Base-by-base conservation (phyloP, 2,888 invertebrate species). In the Thelaira solivaga region DNA sequence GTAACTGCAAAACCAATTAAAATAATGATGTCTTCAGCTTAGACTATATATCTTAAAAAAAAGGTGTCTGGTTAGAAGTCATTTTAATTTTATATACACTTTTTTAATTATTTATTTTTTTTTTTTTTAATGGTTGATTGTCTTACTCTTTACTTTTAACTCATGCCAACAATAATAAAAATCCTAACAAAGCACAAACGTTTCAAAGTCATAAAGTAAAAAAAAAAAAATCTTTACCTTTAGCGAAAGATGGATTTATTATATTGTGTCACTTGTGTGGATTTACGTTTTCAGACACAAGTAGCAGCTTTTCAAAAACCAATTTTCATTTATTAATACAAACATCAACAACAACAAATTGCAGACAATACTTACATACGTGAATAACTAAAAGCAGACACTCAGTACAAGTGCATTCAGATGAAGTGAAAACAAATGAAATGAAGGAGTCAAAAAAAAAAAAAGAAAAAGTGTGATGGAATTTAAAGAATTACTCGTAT, bases 391-490 rank as follows among this genome's bases (percentile, higher is more conserved):
- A 13, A 53, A 34, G 34, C 53, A 22, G 24, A 26, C 11, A 24
- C 11, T 24, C 34, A 53, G 10, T 57, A 65, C 59, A 67, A 59
- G 74, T 59, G 51, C 45, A 62, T 62, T 62, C 36, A 57, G 47
- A 43, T 53, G 51, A 16, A 26, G 26, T 18, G 49, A 34, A 34
- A 7, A 16, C 4, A 5, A 22, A 10, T 26, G 24, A 16, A 34
- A 36, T 10, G 36, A 43, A 22, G 45, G 29, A 57, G 10, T 20
- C 47, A 49, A 69, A 62, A 69, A 68, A 22, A 47, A 68, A 75
- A 62, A 34, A 47, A 51, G 71, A 53, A 68, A 62, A 68, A 75
- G 75, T 69, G 75, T 75, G 62, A 69, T 62, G 72, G 68, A 75
- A 75, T 75, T 75, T 57, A 51, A 69, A 69, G 62, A 75, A 75